Base-by-base conservation (phyloP, 2,113 vertebrate genomes). In the Donacobius atricapilla region DNA sequence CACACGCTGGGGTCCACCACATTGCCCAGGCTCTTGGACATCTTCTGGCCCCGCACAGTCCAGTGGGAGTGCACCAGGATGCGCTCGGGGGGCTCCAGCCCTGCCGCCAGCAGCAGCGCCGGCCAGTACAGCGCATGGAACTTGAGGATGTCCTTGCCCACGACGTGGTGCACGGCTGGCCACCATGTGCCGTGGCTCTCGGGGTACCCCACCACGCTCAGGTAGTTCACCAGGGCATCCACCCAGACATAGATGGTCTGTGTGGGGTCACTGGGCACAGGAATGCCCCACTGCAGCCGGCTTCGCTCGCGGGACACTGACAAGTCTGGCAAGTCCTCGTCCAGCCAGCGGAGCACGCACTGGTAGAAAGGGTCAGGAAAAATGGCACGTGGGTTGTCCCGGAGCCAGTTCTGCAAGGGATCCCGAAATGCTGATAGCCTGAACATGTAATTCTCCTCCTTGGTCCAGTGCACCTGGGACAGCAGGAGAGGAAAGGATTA, bases 91-190 rank as follows among this genome's bases (percentile, higher is more conserved):
- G 98, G 98, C 1, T 97, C 97, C 90, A 99, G 91, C 17, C 98
- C 99, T 0, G 97, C 99, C 0, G 98, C 99, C 35, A 99, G 93
- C 30, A 99, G 99, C 77, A 99, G 98, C 1, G 99, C 98, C 0
- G 99, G 99, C 99, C 99, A 99, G 90, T 99, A 99, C 63, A 99
- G 90, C 7, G 99, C 98, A 1, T 99, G 99, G 63, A 99, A 99
- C 79, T 98, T 99, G 44, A 99, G 98, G 93, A 99, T 99, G 96
- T 99, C 99, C 95, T 99, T 99, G 89, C 99, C 99, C 30, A 99
- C 97, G 1, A 99, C 14, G 8, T 99, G 99, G 77, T 95, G 97
- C 2, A 82, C 98, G 0, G 75, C 88, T 0, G 97, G 97, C 99
- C 99, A 99, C 98, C 99, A 99, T 4, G 72, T 57, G 0, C 93